Conservation (phyloP, 2,797 vertebrate species). For the Myioborus miniatus region DNA sequence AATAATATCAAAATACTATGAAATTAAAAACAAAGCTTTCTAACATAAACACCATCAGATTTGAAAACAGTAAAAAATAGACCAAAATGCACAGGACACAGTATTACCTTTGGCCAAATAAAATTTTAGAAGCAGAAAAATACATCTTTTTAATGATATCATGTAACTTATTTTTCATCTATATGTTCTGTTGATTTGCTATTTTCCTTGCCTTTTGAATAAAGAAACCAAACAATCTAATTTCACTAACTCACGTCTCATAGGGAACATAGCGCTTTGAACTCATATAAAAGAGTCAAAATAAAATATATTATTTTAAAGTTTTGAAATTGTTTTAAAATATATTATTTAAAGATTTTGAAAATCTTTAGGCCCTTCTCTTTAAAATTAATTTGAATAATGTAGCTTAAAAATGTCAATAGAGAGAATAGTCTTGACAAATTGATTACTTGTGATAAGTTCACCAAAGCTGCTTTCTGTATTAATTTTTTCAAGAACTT, state of each 20-base stretch:
- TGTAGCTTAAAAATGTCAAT: neutral
- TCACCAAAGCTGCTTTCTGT: neutral
- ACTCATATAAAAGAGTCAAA: neutral
- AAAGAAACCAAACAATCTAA: neutral
- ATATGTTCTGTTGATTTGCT: neutral
- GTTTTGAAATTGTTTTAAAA: neutral
- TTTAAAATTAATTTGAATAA: neutral
- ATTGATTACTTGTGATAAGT: neutral
- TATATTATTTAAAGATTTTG: neutral
- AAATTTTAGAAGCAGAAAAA: neutral
- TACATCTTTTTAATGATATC: fast-evolving
- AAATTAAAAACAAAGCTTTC: neutral
- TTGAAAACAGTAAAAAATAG: neutral
- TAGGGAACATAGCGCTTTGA: neutral
- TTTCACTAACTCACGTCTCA: neutral
- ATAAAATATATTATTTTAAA: neutral
- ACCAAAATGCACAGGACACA: neutral
- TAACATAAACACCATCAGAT: neutral
- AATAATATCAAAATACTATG: neutral
- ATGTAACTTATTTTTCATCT: neutral
- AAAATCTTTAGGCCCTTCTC: neutral
- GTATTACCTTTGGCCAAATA: neutral
- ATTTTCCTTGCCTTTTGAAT: neutral
- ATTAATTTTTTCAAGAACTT: neutral
- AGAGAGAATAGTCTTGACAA: neutral